phyloP scores from a whole-genome alignment of 2,797 vertebrate species.

The Helostoma temminkii region DNA sequence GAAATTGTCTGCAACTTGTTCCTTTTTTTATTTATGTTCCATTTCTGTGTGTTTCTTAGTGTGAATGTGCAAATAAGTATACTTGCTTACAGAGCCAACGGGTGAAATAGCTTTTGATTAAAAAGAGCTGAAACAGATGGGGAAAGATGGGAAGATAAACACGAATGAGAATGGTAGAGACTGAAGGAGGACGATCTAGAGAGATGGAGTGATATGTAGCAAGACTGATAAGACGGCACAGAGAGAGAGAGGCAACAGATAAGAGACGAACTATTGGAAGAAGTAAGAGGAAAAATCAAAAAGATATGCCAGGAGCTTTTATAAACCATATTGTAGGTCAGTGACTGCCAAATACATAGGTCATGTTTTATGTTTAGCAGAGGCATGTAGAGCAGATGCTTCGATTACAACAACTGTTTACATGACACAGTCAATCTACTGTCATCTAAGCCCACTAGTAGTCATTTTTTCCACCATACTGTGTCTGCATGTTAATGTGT shows the following conservation, averaged over 20 bases:
- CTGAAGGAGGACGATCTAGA: slow-evolving; percentile 66
- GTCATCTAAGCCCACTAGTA: background rate
- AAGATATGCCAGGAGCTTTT: slow-evolving; percentile 34
- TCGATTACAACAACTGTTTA: background rate
- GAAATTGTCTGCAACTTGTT: background rate
- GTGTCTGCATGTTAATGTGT: background rate
- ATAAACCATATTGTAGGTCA: slow-evolving; percentile 24
- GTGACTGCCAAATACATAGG: slow-evolving; percentile 14
- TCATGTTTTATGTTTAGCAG: slow-evolving; percentile 30
- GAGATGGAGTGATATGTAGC: slow-evolving; percentile 69
- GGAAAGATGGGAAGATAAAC: slow-evolving; percentile 58
- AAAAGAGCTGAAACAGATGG: slow-evolving; percentile 65
- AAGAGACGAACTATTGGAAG: slow-evolving; percentile 52
- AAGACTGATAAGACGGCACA: slow-evolving; percentile 60
- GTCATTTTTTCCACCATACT: background rate
- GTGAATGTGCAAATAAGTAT: too few relatives aligned
- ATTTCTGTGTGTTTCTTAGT: background rate
- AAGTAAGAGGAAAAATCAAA: slow-evolving; percentile 40
- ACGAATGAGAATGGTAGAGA: slow-evolving; percentile 63
- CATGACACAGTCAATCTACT: background rate
- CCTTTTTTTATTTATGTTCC: background rate
- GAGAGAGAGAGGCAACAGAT: slow-evolving; percentile 61
- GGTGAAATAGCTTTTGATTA: slow-evolving; percentile 71
- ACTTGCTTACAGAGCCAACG: slow-evolving; percentile 59
- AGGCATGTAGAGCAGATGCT: background rate